Base-by-base conservation (phyloP, 2,888 invertebrate species). In the Trissolcus japonicus region DNA sequence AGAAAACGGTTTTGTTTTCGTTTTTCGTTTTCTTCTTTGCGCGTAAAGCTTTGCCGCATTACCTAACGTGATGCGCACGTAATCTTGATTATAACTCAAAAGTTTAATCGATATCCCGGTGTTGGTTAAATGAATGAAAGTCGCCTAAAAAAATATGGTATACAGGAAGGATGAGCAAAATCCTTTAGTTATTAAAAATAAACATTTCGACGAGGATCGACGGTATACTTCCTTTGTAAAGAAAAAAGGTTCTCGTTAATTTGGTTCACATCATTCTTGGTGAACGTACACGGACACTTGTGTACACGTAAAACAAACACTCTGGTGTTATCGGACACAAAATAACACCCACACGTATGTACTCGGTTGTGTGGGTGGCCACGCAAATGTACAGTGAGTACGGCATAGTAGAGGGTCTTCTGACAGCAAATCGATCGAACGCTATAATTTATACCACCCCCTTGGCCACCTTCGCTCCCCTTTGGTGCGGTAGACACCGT, bases 351-450 rank as follows among this genome's bases (percentile, higher is more conserved):
- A 25, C 17, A 51, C 11, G 11, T 17, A 51, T 19, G 17, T 19
- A 19, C 19, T 11, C 14, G 9, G 6, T 19, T 16, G 51, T 51
- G 17, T 51, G 17, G 65, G 21, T 57, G 69, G 56, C 72, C 69
- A 76, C 69, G 76, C 67, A 79, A 77, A 72, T 74, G 81, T 82
- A 71, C 54, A 71, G 66, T 78, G 74, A 60, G 62, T 78, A 75
- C 76, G 59, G 78, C 81, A 83, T 83, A 83, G 83, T 79, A 80
- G 85, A 86, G 86, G 88, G 87, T 86, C 86, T 84, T 87, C 85
- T 88, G 89, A 88, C 89, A 88, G 89, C 81, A 88, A 89, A 89
- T 89, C 89, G 89, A 89, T 89, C 83, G 88, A 88, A 89, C 87
- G 88, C 87, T 89, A 89, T 89, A 89, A 89, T 89, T 89, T 88